Base-by-base conservation (phyloP, 2,113 vertebrate species). In the Ifrita kowaldi region DNA sequence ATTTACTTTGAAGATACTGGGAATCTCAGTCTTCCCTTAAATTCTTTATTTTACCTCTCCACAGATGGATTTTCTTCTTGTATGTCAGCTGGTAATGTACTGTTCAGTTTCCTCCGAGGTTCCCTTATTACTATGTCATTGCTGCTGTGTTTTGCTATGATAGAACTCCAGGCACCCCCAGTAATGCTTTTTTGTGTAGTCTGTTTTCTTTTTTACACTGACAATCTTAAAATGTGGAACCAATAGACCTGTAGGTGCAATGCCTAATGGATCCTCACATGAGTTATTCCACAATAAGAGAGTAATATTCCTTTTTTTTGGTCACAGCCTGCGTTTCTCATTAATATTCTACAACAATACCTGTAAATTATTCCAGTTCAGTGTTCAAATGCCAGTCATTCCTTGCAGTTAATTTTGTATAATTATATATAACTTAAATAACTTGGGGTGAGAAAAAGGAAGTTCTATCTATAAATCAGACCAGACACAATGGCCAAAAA, bases 381-480 rank as follows among this genome's bases (percentile, higher is more conserved):
- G 28, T 70, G 70, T 63, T 63, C 83, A 81, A 89, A 79, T 93
- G 68, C 44, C 65, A 96, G 59, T 89, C 47, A 94, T 84, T 53
- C 26, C 41, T 62, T 65, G 35, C 52, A 53, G 53, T 86, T 94
- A 70, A 89, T 95, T 95, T 96, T 92, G 73, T 96, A 89, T 91
- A 42, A 49, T 49, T 76, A 33, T 10, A 20, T 55, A 49, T 49
- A 33, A 33, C 21, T 94, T 95, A 56, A 4, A 16, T 87, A 91
- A 65, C 33, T 49, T 7, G 4, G 16, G 52, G 12, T 2, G 5
- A 67, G 23, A 32, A 89, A 81, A 56, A 82, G 11, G 33, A 57
- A 93, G 27, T 87, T 91, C 75, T 78, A n/a, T 67, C 39, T 62
- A 52, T 85, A 81, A 95, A 90, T 62, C 16, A 91, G 90, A 91